These are phyloP conservation scores for Nezara viridula DNA, from an alignment of 2,888 invertebrate species.

Conservation along the genomic window DNA sequence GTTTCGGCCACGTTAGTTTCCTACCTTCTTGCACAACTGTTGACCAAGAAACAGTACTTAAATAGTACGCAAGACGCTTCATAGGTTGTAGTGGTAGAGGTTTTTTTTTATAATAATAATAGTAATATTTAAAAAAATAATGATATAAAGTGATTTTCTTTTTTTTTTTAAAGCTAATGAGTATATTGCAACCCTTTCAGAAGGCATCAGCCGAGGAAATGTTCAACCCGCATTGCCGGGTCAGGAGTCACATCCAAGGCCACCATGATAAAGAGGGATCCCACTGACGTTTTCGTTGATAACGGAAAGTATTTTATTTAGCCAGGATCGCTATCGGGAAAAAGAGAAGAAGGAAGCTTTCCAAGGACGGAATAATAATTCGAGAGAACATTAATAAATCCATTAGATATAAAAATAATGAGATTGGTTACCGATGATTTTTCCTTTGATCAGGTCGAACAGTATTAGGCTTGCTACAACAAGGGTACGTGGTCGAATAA, in stretches of 20 bases:
- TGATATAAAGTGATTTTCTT: too few species aligned
- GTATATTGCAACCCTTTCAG: background rate
- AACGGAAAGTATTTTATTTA: constrained; percentile 4
- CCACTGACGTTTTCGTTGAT: background rate
- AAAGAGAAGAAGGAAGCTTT: background rate
- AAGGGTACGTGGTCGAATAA: too few species aligned
- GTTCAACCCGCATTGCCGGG: background rate
- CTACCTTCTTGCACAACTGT: too few species aligned
- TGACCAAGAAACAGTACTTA: too few species aligned
- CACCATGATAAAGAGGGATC: background rate
- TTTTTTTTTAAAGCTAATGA: background rate
- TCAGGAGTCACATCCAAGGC: constrained; percentile 12
- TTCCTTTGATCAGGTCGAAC: too few species aligned
- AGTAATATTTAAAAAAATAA: too few species aligned
- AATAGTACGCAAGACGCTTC: too few species aligned
- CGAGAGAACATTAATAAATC: background rate
- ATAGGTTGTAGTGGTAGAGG: too few species aligned
- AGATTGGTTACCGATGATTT: too few species aligned
- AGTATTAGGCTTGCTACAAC: too few species aligned
- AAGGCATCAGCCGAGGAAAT: background rate
- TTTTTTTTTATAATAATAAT: too few species aligned
- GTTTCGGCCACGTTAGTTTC: too few species aligned
- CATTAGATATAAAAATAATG: background rate
- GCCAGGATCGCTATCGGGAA: background rate
- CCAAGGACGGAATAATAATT: background rate